Evolutionary conservation across 2,888 invertebrate species (phyloP).

Genomic region (Lepidocyrtoides sp.): DNA sequence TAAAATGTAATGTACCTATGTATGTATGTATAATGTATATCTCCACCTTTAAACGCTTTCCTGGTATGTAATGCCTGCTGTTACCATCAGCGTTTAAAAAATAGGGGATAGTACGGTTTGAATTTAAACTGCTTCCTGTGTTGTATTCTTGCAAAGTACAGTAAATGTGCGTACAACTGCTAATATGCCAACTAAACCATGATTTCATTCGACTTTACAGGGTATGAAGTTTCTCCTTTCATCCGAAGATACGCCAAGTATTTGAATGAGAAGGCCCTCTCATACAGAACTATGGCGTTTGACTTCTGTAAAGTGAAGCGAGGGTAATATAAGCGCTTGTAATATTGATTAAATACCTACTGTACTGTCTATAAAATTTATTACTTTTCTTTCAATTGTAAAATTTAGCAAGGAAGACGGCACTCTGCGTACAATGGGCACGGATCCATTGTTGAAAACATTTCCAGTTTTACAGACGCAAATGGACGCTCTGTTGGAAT

Average conservation of each 20-base stretch:
- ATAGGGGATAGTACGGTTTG: too few relatives aligned
- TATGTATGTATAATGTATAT: too few relatives aligned
- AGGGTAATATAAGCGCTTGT: constrained; percentile 90
- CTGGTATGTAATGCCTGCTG: too few relatives aligned
- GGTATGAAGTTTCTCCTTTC: constrained; percentile 99
- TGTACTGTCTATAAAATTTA: constrained; percentile 4
- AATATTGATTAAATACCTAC: neutral
- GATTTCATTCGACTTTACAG: constrained; percentile 88
- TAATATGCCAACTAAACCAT: neutral
- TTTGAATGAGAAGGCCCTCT: constrained; percentile 99
- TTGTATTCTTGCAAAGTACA: too few relatives aligned
- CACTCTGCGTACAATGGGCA: constrained; percentile 97
- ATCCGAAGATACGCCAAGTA: constrained; percentile 99
- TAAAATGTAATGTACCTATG: too few relatives aligned
- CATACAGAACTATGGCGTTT: constrained; percentile 99
- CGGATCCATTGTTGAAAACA: constrained; percentile 98
- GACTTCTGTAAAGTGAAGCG: constrained; percentile 99
- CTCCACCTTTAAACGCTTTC: too few relatives aligned
- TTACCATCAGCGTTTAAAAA: too few relatives aligned
- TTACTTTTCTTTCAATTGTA: too few relatives aligned
- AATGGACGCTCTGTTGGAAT: constrained; percentile 97
- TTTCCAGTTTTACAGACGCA: constrained; percentile 98
- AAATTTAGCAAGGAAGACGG: constrained; percentile 97
- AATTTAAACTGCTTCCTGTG: neutral
- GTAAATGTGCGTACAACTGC: too few relatives aligned